Evolutionary conservation across 1,140 invertebrate species (phyloP).

Genomic region (Lutraria rhynchaena): DNA sequence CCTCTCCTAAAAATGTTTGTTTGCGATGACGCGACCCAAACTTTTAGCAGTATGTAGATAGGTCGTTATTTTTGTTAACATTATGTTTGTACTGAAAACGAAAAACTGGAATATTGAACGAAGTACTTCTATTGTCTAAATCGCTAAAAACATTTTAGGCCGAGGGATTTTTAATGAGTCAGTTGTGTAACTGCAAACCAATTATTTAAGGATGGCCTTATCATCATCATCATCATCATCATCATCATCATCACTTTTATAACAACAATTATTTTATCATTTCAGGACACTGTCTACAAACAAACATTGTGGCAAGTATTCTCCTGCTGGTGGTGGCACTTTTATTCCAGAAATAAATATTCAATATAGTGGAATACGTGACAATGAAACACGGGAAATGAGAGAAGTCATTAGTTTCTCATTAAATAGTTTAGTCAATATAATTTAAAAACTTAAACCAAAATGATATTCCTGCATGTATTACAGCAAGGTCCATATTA

Average conservation of each 20-base stretch:
- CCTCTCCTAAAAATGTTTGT: neutral
- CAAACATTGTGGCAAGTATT: neutral
- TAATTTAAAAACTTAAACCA: no score
- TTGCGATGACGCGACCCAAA: neutral
- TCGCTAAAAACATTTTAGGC: neutral
- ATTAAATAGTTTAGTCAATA: no score
- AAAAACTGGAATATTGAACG: neutral
- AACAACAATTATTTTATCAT: neutral
- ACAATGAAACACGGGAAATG: no score
- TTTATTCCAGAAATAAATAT: no score
- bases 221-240: neutral
- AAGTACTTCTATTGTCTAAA: neutral
- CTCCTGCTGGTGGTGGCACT: neutral
- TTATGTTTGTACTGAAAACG: no score
- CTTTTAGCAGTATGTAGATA: neutral
- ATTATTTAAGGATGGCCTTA: neutral
- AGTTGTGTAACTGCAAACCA: neutral
- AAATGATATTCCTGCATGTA: no score
- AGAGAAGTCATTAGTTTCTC: no score
- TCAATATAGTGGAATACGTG: no score
- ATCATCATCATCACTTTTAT: neutral
- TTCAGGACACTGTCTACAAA: slow-evolving; percentile 15
- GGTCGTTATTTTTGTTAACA: neutral
- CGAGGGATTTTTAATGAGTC: no score
- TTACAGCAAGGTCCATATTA: no score